phyloP scores from a whole-genome alignment of 2,113 vertebrate species.

The Neogale vison region DNA sequence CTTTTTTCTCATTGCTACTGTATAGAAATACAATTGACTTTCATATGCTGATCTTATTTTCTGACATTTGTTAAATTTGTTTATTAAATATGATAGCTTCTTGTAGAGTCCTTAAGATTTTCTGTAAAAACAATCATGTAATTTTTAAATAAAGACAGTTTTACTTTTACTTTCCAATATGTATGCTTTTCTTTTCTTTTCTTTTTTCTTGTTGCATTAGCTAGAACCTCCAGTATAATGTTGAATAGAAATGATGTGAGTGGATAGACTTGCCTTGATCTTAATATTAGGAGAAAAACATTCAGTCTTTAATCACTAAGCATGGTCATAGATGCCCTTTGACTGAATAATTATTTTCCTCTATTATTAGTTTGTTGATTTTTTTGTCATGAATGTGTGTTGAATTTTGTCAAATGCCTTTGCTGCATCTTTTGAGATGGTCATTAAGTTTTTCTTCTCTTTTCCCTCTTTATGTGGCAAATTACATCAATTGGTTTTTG shows the following conservation, averaged over 20 bases:
- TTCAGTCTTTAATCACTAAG: not conserved
- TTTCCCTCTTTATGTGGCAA: not conserved
- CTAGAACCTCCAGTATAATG: not conserved
- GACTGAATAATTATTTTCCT: not conserved
- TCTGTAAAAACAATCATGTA: not conserved
- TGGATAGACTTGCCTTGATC: not conserved
- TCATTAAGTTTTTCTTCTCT: not conserved
- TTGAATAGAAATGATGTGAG: not conserved
- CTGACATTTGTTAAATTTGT: not conserved
- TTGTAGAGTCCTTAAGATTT: not conserved
- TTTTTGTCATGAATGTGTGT: not conserved
- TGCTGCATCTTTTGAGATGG: not conserved
- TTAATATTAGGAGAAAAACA: not conserved
- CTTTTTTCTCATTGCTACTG: not conserved
- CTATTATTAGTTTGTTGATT: not conserved
- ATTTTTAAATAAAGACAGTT: not conserved
- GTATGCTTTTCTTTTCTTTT: not conserved
- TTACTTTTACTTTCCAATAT: not conserved
- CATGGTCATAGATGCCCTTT: not conserved
- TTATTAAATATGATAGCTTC: not conserved
- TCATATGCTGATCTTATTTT: not conserved
- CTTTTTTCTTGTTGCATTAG: not conserved
- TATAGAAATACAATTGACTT: not conserved
- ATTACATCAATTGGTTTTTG: not conserved
- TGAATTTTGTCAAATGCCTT: not conserved